These are phyloP conservation scores for Ornithoptera alexandrae DNA, from an alignment of 2,888 invertebrate species.

Conservation along the genomic window DNA sequence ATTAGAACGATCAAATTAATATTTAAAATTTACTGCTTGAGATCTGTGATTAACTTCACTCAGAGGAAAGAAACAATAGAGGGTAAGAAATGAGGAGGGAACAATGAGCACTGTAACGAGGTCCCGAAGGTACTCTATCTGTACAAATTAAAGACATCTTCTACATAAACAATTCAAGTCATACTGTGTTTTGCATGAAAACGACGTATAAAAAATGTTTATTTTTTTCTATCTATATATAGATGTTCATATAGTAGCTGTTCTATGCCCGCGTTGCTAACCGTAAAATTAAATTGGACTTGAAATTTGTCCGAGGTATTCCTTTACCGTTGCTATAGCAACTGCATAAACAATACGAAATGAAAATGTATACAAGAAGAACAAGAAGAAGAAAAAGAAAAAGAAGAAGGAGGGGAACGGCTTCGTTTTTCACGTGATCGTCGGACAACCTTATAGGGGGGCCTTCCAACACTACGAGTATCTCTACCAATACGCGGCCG, in stretches of 20 bases:
- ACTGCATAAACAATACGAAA: neutral
- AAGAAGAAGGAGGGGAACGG: no score
- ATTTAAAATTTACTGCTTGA: conserved; percentile 23
- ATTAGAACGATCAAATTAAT: conserved; percentile 2
- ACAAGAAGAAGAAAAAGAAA: neutral
- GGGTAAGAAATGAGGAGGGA: conserved; percentile 18
- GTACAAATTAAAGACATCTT: conserved; percentile 22
- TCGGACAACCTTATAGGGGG: no score
- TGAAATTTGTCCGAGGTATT: no score
- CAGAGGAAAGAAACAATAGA: conserved; percentile 25
- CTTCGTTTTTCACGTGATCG: no score
- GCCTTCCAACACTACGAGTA: no score
- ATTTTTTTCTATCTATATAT: no score
- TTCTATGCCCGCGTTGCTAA: no score
- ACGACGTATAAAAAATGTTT: neutral
- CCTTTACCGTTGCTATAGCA: no score
- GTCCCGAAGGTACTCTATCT: conserved; percentile 23
- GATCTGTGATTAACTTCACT: conserved; percentile 18
- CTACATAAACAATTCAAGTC: conserved; percentile 25
- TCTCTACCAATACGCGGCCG: no score
- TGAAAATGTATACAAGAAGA: neutral
- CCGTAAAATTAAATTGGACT: no score
- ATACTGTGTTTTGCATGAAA: conserved; percentile 11
- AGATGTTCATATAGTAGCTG: no score
- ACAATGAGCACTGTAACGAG: conserved; percentile 26